Base-by-base conservation (phyloP, 1,140 invertebrate genomes). In the Hestina assimilis region DNA sequence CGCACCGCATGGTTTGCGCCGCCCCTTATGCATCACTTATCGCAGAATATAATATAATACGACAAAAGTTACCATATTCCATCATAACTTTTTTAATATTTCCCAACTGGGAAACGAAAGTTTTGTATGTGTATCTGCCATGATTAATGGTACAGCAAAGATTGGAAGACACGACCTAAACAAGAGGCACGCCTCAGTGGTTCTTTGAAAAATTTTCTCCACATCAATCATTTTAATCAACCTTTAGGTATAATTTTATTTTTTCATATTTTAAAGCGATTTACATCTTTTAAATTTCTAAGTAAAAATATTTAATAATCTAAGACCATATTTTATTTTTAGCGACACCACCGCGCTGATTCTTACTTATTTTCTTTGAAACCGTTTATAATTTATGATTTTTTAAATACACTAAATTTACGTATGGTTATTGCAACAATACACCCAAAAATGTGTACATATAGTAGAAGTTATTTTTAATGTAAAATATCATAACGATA, bases 111-210 rank as follows among this genome's bases (percentile, higher is more conserved):
- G 33, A 17, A n/a, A 35, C 3, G 4, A 8, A 15, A 15, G 1
- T 8, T 35, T 35, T 35, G 17, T 15, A 17, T 15, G 6, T 9
- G 17, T 3, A 6, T 3, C 3, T 12, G 2, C 33, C 12, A 64
- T 45, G 59, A 51, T 60, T 72, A 9, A 55, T 55, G 20, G 14
- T 11, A 19, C 4, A 9, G 24, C 17, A 53, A 43, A 35, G 42
- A 46, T 50, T 28, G 21, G 17, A n/a, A 9, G 42, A 38, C 15
- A 28, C 26, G 17, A 29, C 15, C 26, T 26, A 38, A 24, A 40
- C 28, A 54, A 11, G 11, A 38, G 42, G 38, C 15, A 15, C 42
- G 42, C 33, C 35, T 50, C 47, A 9, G 9, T 21, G 31, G 9
- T 8, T n/a, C 24, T 55, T 55, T 38, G 20, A 23, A 40, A 40